Conservation (phyloP, 2,113 vertebrate genomes). For the Colistium nudipinnis region DNA sequence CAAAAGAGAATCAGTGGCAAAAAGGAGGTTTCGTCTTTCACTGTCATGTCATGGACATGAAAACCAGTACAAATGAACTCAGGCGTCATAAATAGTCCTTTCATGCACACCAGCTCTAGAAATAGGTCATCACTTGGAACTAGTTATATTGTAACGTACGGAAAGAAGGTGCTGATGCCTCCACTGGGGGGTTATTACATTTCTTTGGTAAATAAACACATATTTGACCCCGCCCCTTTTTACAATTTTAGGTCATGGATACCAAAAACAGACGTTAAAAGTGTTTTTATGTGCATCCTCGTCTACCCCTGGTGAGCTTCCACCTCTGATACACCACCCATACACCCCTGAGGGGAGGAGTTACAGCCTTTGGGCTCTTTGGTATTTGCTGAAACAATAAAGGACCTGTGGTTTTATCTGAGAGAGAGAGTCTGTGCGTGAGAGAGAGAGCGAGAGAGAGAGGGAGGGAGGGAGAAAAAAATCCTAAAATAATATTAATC, state of each 20-base stretch:
- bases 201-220: neutral
- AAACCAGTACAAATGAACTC: slow-evolving; percentile 27
- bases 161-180: neutral
- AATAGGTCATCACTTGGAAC: slow-evolving; percentile 34
- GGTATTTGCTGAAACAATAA: slow-evolving; percentile 81
- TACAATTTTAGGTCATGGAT: neutral
- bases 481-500: slow-evolving; percentile 41
- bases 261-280: neutral
- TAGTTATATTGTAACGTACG: slow-evolving; percentile 4
- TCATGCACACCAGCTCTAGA: slow-evolving; percentile 9
- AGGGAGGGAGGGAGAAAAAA: neutral
- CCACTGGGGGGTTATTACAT: neutral
- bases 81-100: neutral
- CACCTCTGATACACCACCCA: slow-evolving; percentile 52
- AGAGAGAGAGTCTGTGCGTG: slow-evolving; percentile 11
- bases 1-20: neutral
- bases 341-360: slow-evolving; percentile 69
- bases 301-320: slow-evolving; percentile 41
- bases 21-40: slow-evolving; percentile 11
- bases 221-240: neutral
- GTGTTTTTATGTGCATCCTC: slow-evolving; percentile 12
- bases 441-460: neutral
- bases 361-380: slow-evolving; percentile 66
- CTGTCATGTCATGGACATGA: neutral
- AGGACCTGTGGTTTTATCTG: slow-evolving; percentile 67